Percentiles rank a stretch among this genome's conserved stretches.
These are phyloP conservation scores for Philopedon plagiatum DNA, from an alignment of 2,888 invertebrate genomes.

Conservation along the genomic window DNA sequence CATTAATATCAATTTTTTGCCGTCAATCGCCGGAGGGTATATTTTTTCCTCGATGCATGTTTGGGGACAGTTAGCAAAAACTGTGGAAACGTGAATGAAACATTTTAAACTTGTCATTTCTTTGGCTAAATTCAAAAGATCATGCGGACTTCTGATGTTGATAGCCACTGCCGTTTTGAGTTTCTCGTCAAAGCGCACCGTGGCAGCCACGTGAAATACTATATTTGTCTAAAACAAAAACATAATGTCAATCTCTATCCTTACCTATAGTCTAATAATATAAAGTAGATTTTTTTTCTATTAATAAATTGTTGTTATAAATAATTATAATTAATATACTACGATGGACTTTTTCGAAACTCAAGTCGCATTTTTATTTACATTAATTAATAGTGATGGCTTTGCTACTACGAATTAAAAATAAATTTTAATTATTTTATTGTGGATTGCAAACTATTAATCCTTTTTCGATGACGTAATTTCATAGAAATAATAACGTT, in stretches of 20 bases:
- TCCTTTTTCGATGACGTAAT: background rate
- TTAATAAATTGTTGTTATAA: too few species aligned
- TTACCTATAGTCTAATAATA: too few species aligned
- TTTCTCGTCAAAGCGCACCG: conserved; percentile 81
- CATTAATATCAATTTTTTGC: conserved; percentile 70
- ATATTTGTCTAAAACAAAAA: conserved; percentile 64
- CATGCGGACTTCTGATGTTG: conserved; percentile 80
- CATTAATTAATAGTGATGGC: background rate
- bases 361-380: background rate
- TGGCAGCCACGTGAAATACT: conserved; percentile 74
- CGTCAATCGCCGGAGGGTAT: conserved; percentile 71
- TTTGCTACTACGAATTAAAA: background rate
- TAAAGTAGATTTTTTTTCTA: too few species aligned
- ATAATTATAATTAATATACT: too few species aligned
- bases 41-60: conserved; percentile 71
- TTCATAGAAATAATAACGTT: background rate
- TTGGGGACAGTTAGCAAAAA: conserved; percentile 71
- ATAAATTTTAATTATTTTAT: conserved; percentile 8
- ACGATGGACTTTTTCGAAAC: too few species aligned
- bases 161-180: conserved; percentile 80
- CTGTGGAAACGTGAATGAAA: conserved; percentile 74
- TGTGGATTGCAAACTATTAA: background rate
- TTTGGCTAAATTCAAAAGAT: conserved; percentile 76
- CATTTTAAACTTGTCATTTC: conserved; percentile 76
- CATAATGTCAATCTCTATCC: background rate